Percentiles rank a stretch among this genome's conserved stretches.
These are phyloP conservation scores for Urocitellus parryii DNA, from an alignment of 2,113 vertebrate genomes.

Conservation along the genomic window DNA sequence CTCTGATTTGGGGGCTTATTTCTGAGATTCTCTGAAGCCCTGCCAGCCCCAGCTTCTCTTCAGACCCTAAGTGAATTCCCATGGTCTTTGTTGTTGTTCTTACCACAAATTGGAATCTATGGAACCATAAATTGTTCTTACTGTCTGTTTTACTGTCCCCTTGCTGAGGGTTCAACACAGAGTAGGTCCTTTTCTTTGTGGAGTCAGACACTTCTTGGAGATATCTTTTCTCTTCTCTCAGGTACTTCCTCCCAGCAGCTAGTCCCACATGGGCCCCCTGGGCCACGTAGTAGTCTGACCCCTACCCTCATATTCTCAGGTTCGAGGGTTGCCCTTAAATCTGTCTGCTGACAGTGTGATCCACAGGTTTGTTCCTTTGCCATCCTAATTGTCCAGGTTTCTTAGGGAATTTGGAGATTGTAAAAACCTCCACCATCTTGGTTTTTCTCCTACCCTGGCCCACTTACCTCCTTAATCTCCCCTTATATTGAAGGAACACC, in stretches of 20 bases:
- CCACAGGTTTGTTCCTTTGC: background rate
- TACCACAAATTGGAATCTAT: background rate
- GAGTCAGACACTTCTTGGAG: background rate
- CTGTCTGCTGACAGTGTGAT: background rate
- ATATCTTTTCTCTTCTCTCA: background rate
- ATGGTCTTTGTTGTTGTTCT: too few relatives aligned
- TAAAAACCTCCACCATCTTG: accelerated
- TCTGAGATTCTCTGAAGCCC: background rate
- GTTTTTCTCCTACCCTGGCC: background rate
- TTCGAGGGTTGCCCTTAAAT: accelerated
- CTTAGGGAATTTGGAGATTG: background rate
- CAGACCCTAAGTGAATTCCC: background rate
- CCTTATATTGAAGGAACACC: background rate
- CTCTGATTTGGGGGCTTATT: background rate
- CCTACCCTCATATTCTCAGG: background rate
- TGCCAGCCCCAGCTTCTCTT: accelerated
- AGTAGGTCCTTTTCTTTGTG: background rate
- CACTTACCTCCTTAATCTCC: background rate
- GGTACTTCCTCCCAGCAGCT: background rate
- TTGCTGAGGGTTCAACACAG: background rate
- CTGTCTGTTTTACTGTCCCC: background rate
- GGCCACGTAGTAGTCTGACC: too few relatives aligned
- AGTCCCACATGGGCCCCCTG: accelerated
- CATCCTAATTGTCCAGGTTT: background rate
- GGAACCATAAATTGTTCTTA: background rate